A percentile compares a stretch with the other conserved stretches of the same genome.
phyloP scores from a whole-genome alignment of 2,888 invertebrate species.

The Aspidapion aeneum region DNA sequence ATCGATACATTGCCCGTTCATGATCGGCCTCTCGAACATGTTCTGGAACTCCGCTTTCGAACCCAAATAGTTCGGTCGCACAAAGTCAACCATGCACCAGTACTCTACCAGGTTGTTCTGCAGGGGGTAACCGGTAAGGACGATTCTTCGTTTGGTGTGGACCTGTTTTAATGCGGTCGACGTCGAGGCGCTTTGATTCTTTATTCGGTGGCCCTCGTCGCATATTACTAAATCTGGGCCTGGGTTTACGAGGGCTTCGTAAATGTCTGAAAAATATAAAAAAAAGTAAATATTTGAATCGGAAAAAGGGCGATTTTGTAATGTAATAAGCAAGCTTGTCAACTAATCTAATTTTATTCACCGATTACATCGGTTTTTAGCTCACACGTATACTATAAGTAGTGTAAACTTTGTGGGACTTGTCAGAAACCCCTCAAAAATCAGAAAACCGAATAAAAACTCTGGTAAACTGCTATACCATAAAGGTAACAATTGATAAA shows the following conservation, averaged over 20 bases:
- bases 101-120: slow-evolving; percentile 97
- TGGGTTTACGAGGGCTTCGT: slow-evolving; percentile 79
- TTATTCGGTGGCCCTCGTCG: slow-evolving; percentile 96
- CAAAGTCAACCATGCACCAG: slow-evolving; percentile 99
- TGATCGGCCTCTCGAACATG: slow-evolving; percentile 98
- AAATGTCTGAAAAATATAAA: slow-evolving; percentile 61
- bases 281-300: slow-evolving; percentile 13
- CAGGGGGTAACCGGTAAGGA: slow-evolving; percentile 95
- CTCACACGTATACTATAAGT: neutral
- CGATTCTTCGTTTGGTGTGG: slow-evolving; percentile 88
- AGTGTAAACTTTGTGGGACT: too few species aligned
- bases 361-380: too few species aligned
- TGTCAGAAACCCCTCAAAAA: too few species aligned
- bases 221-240: slow-evolving; percentile 94
- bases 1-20: slow-evolving; percentile 97
- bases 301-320: too few species aligned
- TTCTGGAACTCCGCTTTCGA: slow-evolving; percentile 96
- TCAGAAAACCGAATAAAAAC: too few species aligned
- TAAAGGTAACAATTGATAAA: too few species aligned
- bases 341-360: too few species aligned
- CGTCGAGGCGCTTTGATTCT: slow-evolving; percentile 96
- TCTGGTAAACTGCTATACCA: too few species aligned
- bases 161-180: slow-evolving; percentile 94
- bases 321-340: too few species aligned
- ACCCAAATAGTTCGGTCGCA: slow-evolving; percentile 95